These are phyloP conservation scores for Crotalus viridis DNA, from an alignment of 2,113 vertebrate species.

Conservation along the genomic window DNA sequence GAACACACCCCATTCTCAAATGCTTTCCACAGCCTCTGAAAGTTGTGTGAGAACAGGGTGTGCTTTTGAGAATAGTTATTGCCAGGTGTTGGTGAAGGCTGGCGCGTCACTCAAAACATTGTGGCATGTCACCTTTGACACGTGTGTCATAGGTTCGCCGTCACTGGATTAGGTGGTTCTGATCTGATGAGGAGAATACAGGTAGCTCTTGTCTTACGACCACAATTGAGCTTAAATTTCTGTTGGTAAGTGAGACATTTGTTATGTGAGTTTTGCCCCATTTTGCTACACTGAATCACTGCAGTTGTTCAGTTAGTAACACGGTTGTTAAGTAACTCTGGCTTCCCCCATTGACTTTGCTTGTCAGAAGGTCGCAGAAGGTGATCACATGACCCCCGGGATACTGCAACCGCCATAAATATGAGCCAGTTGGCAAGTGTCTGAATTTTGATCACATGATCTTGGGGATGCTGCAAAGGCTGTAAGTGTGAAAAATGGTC, in stretches of 20 bases:
- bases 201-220: not conserved
- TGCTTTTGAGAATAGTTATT: not conserved
- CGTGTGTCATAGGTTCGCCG: accelerated
- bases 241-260: no score
- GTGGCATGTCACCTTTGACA: not conserved
- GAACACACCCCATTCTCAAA: not conserved
- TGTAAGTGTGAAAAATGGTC: not conserved
- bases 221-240: not conserved
- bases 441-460: not conserved
- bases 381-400: not conserved
- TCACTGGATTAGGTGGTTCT: not conserved
- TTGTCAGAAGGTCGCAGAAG: not conserved
- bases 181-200: not conserved
- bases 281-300: not conserved
- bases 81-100: not conserved
- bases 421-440: not conserved
- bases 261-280: not conserved
- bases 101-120: not conserved
- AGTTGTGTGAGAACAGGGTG: not conserved
- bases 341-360: not conserved
- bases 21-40: not conserved
- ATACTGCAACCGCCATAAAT: not conserved
- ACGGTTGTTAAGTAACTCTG: not conserved
- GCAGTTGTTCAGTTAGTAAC: not conserved
- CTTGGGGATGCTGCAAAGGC: not conserved